Base-by-base conservation (phyloP, 2,113 vertebrate genomes). In the Uria aalge region DNA sequence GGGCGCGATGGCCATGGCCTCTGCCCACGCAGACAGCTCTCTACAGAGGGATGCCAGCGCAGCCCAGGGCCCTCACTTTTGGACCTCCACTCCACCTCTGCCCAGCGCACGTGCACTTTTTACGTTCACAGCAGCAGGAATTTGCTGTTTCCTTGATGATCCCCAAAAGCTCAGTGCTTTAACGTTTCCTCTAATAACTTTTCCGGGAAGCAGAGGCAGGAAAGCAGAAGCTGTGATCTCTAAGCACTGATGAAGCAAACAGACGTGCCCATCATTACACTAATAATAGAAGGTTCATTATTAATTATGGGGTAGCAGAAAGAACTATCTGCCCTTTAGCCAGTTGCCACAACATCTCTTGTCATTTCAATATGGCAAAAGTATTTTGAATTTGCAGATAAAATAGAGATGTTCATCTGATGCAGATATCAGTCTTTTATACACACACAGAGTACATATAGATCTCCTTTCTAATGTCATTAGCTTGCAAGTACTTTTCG, bases 1-100 rank as follows among this genome's bases (percentile, higher is more conserved):
- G 0, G 67, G 27, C 3, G 5, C 8, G 12, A 43, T 8, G 17
- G 40, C 68, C 38, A 32, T 1, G 3, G 62, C 3, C 40, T 29
- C 57, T 56, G 73, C 66, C 38, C 16, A 20, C 2, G 1, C 45
- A 24, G 15, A 12, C 11, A 29, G 60, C 40, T 36, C 36, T 41
- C 50, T 59, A 7, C 30, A 62, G 43, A 40, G 38, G 21, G 40
- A 10, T 34, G 23, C 43, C 21, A 41, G 21, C 13, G 27, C 32
- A 29, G 45, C 43, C 29, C 7, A 38, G 13, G 4, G 16, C 27
- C 38, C 69, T 53, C 29, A 4, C 17, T 19, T 64, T 24, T 16
- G 62, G 63, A 57, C 38, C 55, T 69, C 40, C 5, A 3, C 36
- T 68, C 34, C 60, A 22, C 5, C 83, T 69, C 84, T 38, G 64